Conservation (phyloP, 1,140 invertebrate species). For the Caenorhabditis brenneri region DNA sequence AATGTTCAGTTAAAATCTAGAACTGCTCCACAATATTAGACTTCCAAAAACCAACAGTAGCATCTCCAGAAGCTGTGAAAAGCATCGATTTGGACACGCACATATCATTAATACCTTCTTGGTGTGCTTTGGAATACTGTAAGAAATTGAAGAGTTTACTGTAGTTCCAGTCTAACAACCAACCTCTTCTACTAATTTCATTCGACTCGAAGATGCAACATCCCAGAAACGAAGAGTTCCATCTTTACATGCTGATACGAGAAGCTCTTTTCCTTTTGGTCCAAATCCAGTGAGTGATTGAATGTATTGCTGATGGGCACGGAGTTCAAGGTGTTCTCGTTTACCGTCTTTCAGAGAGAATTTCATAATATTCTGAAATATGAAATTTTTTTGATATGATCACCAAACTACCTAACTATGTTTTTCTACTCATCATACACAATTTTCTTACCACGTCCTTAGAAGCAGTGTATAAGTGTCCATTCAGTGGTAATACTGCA, state of each 20-base stretch:
- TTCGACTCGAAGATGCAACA: conserved; percentile 12
- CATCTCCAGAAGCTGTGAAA: conserved; percentile 78
- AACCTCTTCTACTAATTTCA: conserved; percentile 52
- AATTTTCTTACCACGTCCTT: conserved; percentile 81
- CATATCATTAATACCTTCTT: conserved; percentile 80
- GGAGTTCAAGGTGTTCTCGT: conserved; percentile 50
- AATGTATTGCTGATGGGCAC: conserved; percentile 53
- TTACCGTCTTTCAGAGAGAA: conserved; percentile 50
- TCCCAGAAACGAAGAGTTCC: conserved; percentile 81
- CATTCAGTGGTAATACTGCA: conserved; percentile 76
- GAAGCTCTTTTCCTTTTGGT: conserved; percentile 70
- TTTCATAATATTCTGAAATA: conserved; percentile 58
- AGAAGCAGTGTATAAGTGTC: conserved; percentile 82
- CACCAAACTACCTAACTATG: too few species aligned
- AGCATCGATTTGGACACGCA: conserved; percentile 79
- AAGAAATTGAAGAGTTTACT: conserved; percentile 75
- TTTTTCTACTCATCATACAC: too few species aligned
- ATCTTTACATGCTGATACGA: conserved; percentile 81
- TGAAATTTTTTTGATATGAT: too few species aligned
- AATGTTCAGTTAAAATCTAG: background rate
- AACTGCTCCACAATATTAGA: background rate
- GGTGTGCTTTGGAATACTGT: conserved; percentile 78
- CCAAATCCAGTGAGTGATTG: conserved; percentile 63
- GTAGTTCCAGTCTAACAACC: background rate
- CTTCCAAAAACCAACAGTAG: conserved; percentile 49